Percentiles rank a stretch among this genome's conserved stretches.
Conservation (phyloP, 2,113 vertebrate genomes). For the Serilophus lunatus region DNA sequence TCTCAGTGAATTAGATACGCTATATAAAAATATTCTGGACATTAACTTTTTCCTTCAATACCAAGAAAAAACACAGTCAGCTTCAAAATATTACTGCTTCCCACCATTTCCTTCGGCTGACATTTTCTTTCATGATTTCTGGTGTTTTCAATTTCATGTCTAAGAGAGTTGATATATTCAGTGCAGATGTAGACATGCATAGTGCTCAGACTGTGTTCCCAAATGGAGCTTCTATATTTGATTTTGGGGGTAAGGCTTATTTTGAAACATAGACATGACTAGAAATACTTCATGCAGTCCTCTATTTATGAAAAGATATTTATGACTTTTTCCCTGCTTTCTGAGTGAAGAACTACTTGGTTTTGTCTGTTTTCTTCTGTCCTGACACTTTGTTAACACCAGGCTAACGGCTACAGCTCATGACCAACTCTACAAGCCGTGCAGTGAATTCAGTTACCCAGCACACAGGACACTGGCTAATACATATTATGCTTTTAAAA, state of each 20-base stretch:
- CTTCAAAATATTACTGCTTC: background rate
- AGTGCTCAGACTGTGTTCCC: background rate
- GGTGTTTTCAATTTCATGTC: background rate
- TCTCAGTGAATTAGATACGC: conserved; percentile 38
- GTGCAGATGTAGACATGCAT: background rate
- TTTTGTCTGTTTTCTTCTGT: background rate
- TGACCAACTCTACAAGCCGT: background rate
- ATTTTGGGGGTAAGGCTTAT: background rate
- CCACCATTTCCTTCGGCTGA: background rate
- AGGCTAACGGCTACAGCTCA: background rate
- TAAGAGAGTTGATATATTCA: background rate
- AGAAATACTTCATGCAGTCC: background rate
- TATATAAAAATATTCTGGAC: background rate
- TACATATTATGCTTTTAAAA: background rate
- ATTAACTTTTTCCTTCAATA: conserved; percentile 38
- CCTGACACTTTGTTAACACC: background rate
- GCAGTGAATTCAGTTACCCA: background rate
- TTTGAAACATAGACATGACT: background rate
- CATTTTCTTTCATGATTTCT: background rate
- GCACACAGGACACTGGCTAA: background rate
- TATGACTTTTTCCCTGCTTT: background rate
- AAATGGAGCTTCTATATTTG: background rate
- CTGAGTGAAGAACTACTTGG: background rate
- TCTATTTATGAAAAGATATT: background rate
- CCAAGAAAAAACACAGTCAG: background rate